Evolutionary conservation across 1,140 invertebrate species (phyloP).

Genomic region (Drosophila micromelanica): DNA sequence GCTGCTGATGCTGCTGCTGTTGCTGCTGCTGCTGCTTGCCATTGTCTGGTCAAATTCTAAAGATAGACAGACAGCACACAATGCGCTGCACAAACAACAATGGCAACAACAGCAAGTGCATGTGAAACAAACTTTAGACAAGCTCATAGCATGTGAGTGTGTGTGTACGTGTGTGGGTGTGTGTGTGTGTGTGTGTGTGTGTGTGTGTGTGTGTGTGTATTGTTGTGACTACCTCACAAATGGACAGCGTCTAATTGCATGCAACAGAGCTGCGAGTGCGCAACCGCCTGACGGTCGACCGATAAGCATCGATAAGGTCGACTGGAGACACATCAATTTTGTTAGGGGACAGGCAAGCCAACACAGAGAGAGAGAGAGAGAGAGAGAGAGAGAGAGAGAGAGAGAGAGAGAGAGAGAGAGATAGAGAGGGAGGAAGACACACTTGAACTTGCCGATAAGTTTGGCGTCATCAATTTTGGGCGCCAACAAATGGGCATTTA

Average conservation of each 20-base stretch:
- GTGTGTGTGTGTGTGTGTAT: constrained; percentile 8
- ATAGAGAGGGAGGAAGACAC: background rate
- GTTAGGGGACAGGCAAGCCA: constrained; percentile 1
- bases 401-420: background rate
- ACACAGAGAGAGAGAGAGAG: constrained; percentile 2
- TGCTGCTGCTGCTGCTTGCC: constrained; percentile 5
- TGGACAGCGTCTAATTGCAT: constrained; percentile 47
- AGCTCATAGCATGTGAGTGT: background rate
- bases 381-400: background rate
- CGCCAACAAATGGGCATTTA: constrained; percentile 14
- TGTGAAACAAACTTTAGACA: constrained; percentile 64
- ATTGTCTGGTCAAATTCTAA: constrained; percentile 74
- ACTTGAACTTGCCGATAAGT: constrained; percentile 48
- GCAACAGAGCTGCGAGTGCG: constrained; percentile 23
- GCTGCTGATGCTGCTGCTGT: constrained; percentile 1
- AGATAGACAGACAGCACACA: constrained; percentile 51
- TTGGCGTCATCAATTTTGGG: constrained; percentile 27
- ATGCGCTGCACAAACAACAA: constrained; percentile 16
- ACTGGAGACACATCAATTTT: constrained; percentile 49
- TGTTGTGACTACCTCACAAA: constrained; percentile 39
- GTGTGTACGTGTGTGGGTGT: background rate
- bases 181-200: constrained; percentile 6
- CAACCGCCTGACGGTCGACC: constrained; percentile 34
- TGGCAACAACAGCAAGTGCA: constrained; percentile 59
- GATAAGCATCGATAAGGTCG: constrained; percentile 58